These are phyloP conservation scores for Aphelocoma californica DNA, from an alignment of 2,797 vertebrate species.

Conservation along the genomic window DNA sequence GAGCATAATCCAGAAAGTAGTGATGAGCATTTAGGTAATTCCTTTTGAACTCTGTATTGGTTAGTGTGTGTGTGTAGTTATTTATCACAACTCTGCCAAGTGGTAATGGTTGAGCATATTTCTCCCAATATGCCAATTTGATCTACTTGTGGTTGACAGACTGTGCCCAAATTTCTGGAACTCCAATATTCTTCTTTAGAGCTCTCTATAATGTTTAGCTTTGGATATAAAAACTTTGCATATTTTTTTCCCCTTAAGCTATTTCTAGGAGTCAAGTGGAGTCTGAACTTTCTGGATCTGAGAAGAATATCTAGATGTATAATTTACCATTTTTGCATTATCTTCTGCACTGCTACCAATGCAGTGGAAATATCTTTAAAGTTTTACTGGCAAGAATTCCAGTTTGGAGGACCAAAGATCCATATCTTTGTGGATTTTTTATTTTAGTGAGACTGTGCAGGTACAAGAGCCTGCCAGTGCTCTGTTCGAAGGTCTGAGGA, in stretches of 20 bases:
- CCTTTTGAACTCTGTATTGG: neutral
- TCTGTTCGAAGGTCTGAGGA: neutral
- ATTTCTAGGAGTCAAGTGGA: neutral
- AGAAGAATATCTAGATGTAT: neutral
- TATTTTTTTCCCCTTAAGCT: neutral
- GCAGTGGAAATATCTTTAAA: neutral
- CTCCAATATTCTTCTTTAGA: neutral
- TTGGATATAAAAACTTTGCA: rapidly evolving
- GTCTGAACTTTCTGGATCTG: neutral
- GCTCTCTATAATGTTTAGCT: neutral
- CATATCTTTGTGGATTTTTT: neutral
- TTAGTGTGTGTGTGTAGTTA: neutral
- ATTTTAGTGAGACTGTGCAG: neutral
- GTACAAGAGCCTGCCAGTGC: neutral
- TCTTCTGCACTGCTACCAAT: neutral
- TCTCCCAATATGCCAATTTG: neutral
- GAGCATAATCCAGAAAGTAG: neutral
- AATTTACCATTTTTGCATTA: neutral
- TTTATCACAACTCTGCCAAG: neutral
- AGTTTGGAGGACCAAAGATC: neutral
- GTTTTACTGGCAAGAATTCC: neutral
- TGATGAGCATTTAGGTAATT: neutral
- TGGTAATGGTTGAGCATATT: neutral
- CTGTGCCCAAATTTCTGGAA: neutral
- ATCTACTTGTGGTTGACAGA: neutral